Evolutionary conservation across 2,113 vertebrate species (phyloP).

Genomic region (Eclectus roratus): DNA sequence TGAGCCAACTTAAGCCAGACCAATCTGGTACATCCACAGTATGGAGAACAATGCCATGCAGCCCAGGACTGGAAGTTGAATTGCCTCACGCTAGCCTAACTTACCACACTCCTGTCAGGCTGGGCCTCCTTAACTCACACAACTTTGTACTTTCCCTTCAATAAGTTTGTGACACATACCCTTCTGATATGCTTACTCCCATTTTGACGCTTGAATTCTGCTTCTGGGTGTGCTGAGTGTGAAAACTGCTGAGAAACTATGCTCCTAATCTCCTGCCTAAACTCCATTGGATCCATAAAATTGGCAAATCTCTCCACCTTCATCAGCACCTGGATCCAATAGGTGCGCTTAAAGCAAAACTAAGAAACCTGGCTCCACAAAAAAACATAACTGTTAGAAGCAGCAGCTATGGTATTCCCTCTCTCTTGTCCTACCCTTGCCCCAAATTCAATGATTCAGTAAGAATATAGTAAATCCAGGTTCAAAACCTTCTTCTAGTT

Average conservation of each 20-base stretch:
- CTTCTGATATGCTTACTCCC: background rate
- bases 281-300: background rate
- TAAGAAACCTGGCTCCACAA: background rate
- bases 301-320: background rate
- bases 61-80: background rate
- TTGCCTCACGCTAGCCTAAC: background rate
- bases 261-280: background rate
- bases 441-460: background rate
- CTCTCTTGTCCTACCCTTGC: background rate
- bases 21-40: background rate
- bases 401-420: background rate
- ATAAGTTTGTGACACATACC: background rate
- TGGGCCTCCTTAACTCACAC: background rate
- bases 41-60: background rate
- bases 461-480: background rate
- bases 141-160: background rate
- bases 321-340: background rate
- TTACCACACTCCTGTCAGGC: accelerated
- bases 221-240: background rate
- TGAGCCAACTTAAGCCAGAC: conserved; percentile 24
- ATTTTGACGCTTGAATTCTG: background rate
- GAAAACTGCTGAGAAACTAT: background rate
- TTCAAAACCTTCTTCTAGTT: background rate
- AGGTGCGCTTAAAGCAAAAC: background rate
- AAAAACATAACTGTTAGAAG: background rate